Percentiles rank a stretch among this genome's conserved stretches.
phyloP scores from a whole-genome alignment of 2,113 vertebrate genomes.

The Ranitomeya variabilis region DNA sequence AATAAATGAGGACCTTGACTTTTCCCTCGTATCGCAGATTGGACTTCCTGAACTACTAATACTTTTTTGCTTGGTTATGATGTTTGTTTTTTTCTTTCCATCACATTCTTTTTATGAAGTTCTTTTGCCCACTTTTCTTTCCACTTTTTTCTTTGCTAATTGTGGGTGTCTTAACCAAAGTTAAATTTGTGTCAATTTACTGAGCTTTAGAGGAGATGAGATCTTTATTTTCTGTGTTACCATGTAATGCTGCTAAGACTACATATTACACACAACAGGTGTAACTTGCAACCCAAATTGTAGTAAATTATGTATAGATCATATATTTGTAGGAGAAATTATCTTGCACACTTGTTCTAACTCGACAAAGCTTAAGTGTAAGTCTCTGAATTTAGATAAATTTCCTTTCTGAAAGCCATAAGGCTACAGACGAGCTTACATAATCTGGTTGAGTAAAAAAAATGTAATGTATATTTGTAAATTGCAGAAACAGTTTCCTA shows the following conservation, averaged over 20 bases:
- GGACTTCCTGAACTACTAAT: neutral
- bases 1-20: neutral
- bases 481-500: neutral
- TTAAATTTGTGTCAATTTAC: conserved; percentile 12
- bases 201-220: conserved; percentile 34
- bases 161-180: conserved; percentile 48
- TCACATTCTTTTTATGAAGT: neutral
- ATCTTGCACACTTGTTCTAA: neutral
- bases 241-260: conserved; percentile 41
- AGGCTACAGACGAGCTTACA: neutral
- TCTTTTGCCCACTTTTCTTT: neutral
- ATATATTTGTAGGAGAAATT: neutral
- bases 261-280: conserved; percentile 22
- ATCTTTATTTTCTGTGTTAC: conserved; percentile 31
- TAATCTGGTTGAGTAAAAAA: neutral
- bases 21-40: neutral
- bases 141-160: neutral
- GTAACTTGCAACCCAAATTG: neutral
- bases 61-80: neutral
- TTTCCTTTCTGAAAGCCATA: neutral
- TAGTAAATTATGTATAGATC: neutral
- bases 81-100: neutral
- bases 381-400: neutral
- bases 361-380: neutral
- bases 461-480: neutral